Conservation (phyloP, 1,140 invertebrate genomes). For the Pachypsylla venusta region DNA sequence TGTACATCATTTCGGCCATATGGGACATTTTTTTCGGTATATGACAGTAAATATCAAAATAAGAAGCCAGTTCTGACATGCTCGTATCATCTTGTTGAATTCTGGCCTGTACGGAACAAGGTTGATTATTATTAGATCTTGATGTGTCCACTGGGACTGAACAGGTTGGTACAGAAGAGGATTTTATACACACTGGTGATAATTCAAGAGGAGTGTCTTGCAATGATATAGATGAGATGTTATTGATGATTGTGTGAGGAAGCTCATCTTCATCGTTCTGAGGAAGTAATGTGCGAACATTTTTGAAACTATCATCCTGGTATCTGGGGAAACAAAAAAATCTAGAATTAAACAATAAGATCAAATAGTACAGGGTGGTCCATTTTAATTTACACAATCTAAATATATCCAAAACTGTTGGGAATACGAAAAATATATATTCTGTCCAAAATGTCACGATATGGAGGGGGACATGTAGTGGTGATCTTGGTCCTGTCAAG, state of each 20-base stretch:
- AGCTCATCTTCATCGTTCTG: not conserved
- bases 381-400: no score
- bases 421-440: no score
- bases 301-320: not conserved
- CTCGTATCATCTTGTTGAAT: slow-evolving; percentile 52
- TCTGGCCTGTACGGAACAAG: not conserved
- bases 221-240: not conserved
- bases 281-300: not conserved
- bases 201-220: no score
- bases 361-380: no score
- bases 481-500: no score
- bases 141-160: not conserved
- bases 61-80: slow-evolving; percentile 80
- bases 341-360: not conserved
- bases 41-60: slow-evolving; percentile 83
- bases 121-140: not conserved
- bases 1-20: slow-evolving; percentile 96
- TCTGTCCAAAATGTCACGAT: no score
- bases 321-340: not conserved
- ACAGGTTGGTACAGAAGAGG: slow-evolving; percentile 1
- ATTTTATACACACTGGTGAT: no score
- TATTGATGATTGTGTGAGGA: not conserved
- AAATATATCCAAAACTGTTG: no score
- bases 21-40: slow-evolving; percentile 92
- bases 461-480: no score